phyloP scores from a whole-genome alignment of 2,113 vertebrate species.

The Promerops cafer region DNA sequence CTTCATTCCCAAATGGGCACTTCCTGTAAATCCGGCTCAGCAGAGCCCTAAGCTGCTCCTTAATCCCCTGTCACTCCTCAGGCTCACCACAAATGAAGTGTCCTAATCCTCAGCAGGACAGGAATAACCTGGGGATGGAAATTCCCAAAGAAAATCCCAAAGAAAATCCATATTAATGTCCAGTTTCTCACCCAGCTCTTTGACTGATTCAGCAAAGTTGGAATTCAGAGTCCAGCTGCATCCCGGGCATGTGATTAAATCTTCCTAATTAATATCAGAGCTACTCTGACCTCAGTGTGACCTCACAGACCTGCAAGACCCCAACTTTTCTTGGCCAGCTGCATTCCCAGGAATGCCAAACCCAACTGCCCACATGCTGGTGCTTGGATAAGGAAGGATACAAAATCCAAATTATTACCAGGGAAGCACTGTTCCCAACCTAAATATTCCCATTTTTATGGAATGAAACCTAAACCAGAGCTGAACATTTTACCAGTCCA shows the following conservation, averaged over 20 bases:
- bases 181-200: not conserved
- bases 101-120: not conserved
- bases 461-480: not conserved
- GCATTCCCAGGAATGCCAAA: rapidly evolving
- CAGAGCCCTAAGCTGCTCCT: not conserved
- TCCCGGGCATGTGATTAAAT: not conserved
- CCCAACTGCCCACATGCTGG: rapidly evolving
- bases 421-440: rapidly evolving
- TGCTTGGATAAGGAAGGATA: not conserved
- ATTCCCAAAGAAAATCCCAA: not conserved
- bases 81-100: not conserved
- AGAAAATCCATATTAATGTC: not conserved
- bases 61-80: not conserved
- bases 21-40: not conserved
- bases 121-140: not conserved
- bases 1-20: not conserved
- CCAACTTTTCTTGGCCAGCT: rapidly evolving
- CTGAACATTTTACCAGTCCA: not conserved
- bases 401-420: not conserved
- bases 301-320: not conserved
- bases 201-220: not conserved
- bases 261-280: not conserved
- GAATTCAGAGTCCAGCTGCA: not conserved
- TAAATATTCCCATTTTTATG: rapidly evolving
- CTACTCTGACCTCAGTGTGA: not conserved